Percentiles rank a stretch among this genome's conserved stretches.
Conservation (phyloP, 2,888 invertebrate species). For the Amblyjoppa proteus region DNA sequence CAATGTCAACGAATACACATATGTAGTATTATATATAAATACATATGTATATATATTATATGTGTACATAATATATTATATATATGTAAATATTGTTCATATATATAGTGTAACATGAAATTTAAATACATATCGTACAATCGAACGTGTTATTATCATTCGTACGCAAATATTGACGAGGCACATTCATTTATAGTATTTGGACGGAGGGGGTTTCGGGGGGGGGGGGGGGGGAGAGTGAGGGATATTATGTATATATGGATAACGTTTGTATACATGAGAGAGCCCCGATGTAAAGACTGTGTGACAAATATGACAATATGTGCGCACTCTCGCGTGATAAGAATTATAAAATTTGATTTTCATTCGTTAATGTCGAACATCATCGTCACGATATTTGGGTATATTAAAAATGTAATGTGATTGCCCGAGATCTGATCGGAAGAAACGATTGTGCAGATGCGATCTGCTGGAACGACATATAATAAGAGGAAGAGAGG, state of each 20-base stretch:
- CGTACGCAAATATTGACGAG: conserved; percentile 64
- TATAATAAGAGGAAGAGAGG: not conserved
- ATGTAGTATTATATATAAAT: conserved; percentile 29
- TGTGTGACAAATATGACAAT: conserved; percentile 4
- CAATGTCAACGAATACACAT: conserved; percentile 46
- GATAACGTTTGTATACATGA: conserved; percentile 25
- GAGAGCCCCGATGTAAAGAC: conserved; percentile 7
- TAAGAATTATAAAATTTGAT: conserved; percentile 2
- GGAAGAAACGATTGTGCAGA: conserved; percentile 29
- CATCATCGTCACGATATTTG: not conserved
- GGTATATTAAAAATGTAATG: conserved; percentile 26
- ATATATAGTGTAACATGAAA: conserved; percentile 44
- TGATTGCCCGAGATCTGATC: conserved; percentile 30
- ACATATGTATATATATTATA: conserved; percentile 3
- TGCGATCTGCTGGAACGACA: conserved; percentile 81
- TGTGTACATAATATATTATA: too few relatives aligned
- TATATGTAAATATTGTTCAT: not conserved
- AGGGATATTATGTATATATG: conserved; percentile 51
- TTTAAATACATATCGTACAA: conserved; percentile 63
- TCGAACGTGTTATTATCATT: conserved; percentile 62
- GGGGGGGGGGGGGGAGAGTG: not conserved
- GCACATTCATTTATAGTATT: conserved; percentile 59
- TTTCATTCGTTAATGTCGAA: conserved; percentile 2
- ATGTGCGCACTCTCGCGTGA: conserved; percentile 6
- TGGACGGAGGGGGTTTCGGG: conserved; percentile 12